Conservation (phyloP, 2,797 vertebrate genomes). For the Anguilla obscura region DNA sequence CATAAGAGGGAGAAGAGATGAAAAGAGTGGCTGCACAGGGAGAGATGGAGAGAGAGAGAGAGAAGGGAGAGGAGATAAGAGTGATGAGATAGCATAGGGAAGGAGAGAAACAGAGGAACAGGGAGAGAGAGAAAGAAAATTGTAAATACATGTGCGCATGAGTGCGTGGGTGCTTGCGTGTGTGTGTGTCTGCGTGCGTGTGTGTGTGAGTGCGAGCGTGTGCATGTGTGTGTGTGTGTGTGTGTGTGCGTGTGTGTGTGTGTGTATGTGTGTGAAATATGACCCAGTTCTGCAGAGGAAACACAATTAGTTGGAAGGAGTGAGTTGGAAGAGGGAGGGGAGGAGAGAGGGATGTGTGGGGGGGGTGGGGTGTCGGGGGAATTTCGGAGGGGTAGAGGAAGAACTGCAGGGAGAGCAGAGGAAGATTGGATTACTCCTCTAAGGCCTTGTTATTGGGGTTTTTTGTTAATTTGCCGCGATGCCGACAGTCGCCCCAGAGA, state of each 20-base stretch:
- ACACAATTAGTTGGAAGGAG: constrained; percentile 17
- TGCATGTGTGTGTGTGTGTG: too few relatives aligned
- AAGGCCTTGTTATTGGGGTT: constrained; percentile 18
- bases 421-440: constrained; percentile 28
- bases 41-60: too few relatives aligned
- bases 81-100: not conserved
- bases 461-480: constrained; percentile 20
- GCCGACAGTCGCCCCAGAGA: not conserved
- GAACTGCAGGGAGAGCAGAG: not conserved
- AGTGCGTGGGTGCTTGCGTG: too few relatives aligned
- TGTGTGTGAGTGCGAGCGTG: too few relatives aligned
- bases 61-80: not conserved
- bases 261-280: not conserved
- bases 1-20: too few relatives aligned
- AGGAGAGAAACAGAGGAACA: not conserved
- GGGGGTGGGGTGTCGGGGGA: not conserved
- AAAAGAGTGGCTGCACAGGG: too few relatives aligned
- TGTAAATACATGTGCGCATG: not conserved
- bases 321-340: not conserved
- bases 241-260: not conserved
- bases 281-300: constrained; percentile 15
- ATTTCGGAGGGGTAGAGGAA: not conserved
- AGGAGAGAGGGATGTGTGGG: not conserved
- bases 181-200: not conserved
- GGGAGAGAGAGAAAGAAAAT: not conserved